Conservation (phyloP, 2,113 vertebrate species). For the Theristicus caerulescens region DNA sequence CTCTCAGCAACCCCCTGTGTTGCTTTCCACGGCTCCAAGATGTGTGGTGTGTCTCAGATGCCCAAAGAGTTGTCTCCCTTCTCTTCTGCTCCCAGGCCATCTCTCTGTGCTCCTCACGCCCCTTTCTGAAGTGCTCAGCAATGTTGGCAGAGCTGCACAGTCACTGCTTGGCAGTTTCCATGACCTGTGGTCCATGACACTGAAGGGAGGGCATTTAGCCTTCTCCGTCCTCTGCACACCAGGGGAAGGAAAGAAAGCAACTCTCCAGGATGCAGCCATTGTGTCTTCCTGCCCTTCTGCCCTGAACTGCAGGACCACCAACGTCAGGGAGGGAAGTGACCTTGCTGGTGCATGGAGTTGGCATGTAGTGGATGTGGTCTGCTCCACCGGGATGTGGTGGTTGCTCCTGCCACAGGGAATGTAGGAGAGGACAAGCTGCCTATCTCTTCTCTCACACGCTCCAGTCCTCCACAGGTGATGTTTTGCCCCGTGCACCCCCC, state of each 20-base stretch:
- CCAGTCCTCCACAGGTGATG: no score
- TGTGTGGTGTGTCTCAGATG: fast-evolving
- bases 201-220: no score
- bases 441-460: background rate
- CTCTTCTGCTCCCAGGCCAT: background rate
- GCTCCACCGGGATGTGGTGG: background rate
- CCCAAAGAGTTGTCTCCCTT: background rate
- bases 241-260: background rate
- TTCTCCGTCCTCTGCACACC: no score
- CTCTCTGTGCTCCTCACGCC: no score
- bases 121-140: no score
- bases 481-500: no score
- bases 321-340: no score
- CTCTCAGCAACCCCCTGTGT: background rate
- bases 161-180: background rate
- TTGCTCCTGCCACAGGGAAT: background rate
- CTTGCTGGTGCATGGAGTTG: fast-evolving
- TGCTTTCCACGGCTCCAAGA: no score
- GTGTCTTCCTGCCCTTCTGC: background rate
- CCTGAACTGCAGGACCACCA: background rate
- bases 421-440: background rate
- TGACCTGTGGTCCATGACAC: no score
- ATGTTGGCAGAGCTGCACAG: background rate
- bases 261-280: no score
- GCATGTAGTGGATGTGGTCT: background rate